Percentiles rank a stretch among this genome's conserved stretches.
These are phyloP conservation scores for Stictonetta naevosa DNA, from an alignment of 2,113 vertebrate species.

Conservation along the genomic window DNA sequence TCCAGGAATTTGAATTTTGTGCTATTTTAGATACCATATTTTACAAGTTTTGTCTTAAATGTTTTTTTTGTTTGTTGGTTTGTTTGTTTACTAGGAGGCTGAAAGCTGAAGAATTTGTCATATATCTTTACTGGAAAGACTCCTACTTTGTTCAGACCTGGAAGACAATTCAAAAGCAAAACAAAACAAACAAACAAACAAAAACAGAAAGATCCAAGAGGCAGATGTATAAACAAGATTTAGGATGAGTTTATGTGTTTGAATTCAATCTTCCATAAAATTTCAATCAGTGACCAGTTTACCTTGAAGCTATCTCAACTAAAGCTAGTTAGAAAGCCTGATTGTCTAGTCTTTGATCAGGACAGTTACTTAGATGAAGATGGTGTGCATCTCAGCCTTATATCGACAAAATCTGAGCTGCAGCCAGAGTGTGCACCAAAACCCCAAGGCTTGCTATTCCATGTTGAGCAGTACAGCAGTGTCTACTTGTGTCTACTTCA, in stretches of 20 bases:
- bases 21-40: neutral
- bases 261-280: neutral
- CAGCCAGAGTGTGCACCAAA: neutral
- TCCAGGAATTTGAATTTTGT: neutral
- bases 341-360: neutral
- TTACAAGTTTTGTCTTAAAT: neutral
- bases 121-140: neutral
- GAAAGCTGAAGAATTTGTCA: neutral
- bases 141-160: neutral
- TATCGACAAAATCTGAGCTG: neutral
- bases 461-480: neutral
- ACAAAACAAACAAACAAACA: no score
- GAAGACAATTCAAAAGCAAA: neutral
- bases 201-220: neutral
- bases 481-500: neutral
- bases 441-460: neutral
- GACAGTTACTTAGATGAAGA: neutral
- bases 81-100: neutral
- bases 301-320: neutral
- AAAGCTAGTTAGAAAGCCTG: neutral
- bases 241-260: neutral
- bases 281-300: neutral
- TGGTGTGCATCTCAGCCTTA: neutral
- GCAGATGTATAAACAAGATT: neutral
- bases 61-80: no score